Percentiles rank a stretch among this genome's conserved stretches.
Conservation (phyloP, 2,888 invertebrate species). For the Apamea epomidion region DNA sequence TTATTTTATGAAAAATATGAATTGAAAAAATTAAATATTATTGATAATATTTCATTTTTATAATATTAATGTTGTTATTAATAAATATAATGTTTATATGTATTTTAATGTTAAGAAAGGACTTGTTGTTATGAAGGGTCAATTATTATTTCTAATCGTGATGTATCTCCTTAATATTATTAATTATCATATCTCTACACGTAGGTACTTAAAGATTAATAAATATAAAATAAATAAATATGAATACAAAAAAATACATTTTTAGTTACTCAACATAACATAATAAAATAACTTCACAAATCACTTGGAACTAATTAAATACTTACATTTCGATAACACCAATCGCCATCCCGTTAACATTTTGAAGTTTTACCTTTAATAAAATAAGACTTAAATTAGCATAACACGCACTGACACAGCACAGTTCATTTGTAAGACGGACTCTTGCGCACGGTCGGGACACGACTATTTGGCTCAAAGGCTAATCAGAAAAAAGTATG, state of each 20-base stretch:
- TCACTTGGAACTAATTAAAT: not conserved
- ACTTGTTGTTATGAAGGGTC: no score
- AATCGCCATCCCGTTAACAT: slow-evolving; percentile 88
- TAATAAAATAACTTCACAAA: not conserved
- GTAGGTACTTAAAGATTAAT: not conserved
- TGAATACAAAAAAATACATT: not conserved
- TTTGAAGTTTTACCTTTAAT: slow-evolving; percentile 74
- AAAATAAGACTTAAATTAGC: slow-evolving; percentile 60
- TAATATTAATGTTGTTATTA: no score
- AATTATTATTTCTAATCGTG: no score
- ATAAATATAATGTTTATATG: no score
- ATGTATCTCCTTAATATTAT: no score
- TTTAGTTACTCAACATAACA: not conserved
- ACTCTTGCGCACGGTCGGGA: slow-evolving; percentile 47
- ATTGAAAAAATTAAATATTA: no score
- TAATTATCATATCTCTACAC: no score
- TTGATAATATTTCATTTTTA: no score
- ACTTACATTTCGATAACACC: slow-evolving; percentile 86
- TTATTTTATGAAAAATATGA: no score
- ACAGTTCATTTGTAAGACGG: slow-evolving; percentile 41
- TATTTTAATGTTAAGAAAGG: no score
- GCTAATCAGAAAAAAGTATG: slow-evolving; percentile 79
- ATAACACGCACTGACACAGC: slow-evolving; percentile 48
- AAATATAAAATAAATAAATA: slow-evolving; percentile 3
- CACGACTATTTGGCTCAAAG: slow-evolving; percentile 75